Evolutionary conservation across 2,797 vertebrate species (phyloP).

Genomic region (Schizothorax lantsangensis): DNA sequence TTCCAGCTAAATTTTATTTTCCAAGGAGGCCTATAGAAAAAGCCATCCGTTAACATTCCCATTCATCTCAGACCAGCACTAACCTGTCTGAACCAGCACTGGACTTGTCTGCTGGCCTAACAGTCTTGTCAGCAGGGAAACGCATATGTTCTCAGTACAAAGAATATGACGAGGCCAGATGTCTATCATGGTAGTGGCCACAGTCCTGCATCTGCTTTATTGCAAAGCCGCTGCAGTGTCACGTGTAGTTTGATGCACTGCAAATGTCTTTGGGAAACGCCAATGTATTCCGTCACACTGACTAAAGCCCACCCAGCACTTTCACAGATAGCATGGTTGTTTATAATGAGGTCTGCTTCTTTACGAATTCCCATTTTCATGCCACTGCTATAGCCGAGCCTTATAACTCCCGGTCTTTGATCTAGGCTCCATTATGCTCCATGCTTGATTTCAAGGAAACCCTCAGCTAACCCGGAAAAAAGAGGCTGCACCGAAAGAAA

Average conservation of each 20-base stretch:
- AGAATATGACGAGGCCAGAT: constrained; percentile 7
- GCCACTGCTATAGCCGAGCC: constrained; percentile 14
- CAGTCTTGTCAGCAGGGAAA: constrained; percentile 3
- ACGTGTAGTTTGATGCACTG: constrained; percentile 18
- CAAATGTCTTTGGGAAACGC: constrained; percentile 12
- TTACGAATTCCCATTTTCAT: constrained; percentile 50
- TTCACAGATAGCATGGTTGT: constrained; percentile 17
- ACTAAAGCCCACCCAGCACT: neutral
- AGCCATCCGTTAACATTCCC: neutral
- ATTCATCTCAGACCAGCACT: neutral
- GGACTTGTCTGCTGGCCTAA: neutral
- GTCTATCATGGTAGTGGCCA: constrained; percentile 11
- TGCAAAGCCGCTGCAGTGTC: neutral
- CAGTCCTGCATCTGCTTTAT: constrained; percentile 25
- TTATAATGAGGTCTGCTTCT: constrained; percentile 44
- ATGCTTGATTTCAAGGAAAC: constrained; percentile 33
- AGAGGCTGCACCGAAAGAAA: neutral
- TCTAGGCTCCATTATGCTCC: constrained; percentile 36
- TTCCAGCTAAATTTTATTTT: neutral
- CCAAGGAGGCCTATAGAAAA: neutral
- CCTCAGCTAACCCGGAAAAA: constrained; percentile 7
- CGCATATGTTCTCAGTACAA: constrained; percentile 8
- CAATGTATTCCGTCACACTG: constrained; percentile 10
- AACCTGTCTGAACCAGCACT: neutral
- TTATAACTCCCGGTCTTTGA: constrained; percentile 34